These are phyloP conservation scores for Conops quadrifasciatus DNA, from an alignment of 2,888 invertebrate genomes.

Conservation along the genomic window DNA sequence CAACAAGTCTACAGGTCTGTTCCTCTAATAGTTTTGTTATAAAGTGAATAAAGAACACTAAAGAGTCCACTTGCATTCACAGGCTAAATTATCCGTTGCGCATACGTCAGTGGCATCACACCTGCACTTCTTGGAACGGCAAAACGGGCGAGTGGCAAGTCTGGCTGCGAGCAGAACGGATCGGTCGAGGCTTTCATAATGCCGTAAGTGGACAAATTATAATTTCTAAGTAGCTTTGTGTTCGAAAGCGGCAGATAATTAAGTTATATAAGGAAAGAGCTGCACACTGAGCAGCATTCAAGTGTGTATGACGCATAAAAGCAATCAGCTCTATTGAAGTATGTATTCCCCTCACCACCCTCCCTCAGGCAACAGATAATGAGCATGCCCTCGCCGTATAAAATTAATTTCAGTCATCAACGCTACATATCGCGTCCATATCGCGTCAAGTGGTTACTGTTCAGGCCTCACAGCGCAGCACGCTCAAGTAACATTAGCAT, in stretches of 20 bases:
- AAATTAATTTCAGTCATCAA: too few species aligned
- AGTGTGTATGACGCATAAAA: conserved; percentile 23
- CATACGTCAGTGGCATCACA: conserved; percentile 82
- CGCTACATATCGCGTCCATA: too few species aligned
- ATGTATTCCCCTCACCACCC: too few species aligned
- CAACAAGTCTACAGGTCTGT: conserved; percentile 79
- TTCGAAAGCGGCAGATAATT: neutral
- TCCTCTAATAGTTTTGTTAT: conserved; percentile 26
- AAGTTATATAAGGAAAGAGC: neutral
- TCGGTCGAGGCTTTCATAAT: conserved; percentile 86
- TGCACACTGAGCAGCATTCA: conserved; percentile 16
- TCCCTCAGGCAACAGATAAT: too few species aligned
- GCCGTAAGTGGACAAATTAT: conserved; percentile 70
- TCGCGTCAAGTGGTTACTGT: too few species aligned
- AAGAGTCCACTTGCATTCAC: conserved; percentile 34
- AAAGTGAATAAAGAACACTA: too few species aligned
- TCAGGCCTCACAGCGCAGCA: too few species aligned
- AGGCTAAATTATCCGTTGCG: conserved; percentile 76
- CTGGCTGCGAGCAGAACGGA: conserved; percentile 86
- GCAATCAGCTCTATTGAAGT: neutral
- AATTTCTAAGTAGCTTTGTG: conserved; percentile 8
- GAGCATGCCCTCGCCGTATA: too few species aligned
- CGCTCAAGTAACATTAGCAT: too few species aligned
- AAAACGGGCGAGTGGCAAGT: conserved; percentile 90
- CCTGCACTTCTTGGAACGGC: conserved; percentile 88